phyloP scores from a whole-genome alignment of 2,113 vertebrate genomes.

The Nothoprocta pentlandii region DNA sequence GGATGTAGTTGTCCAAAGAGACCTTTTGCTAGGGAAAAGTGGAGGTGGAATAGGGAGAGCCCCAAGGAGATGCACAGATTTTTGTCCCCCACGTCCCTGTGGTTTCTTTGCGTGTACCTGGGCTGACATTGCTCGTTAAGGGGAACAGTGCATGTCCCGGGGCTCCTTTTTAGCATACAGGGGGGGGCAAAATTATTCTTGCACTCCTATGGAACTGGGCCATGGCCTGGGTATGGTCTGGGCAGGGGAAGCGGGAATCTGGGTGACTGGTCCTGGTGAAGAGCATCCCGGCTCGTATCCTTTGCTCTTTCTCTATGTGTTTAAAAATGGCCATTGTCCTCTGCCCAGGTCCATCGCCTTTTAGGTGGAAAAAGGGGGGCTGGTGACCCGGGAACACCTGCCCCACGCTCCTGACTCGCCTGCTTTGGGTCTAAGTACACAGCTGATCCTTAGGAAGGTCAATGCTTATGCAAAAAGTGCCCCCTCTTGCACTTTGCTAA shows the following conservation, averaged over 20 bases:
- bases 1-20: fast-evolving
- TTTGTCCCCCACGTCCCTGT: background rate
- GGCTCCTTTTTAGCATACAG: background rate
- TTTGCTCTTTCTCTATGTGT: background rate
- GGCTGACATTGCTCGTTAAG: background rate
- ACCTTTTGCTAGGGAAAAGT: background rate
- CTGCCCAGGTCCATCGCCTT: background rate
- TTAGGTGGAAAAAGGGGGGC: background rate
- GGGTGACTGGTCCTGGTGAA: background rate
- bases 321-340: background rate
- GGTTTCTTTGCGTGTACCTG: background rate
- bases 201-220: background rate
- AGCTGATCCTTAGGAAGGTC: slow-evolving; percentile 48
- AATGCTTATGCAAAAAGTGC: background rate
- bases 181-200: background rate
- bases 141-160: background rate
- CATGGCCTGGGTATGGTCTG: background rate
- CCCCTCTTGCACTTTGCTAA: slow-evolving; percentile 13
- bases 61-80: background rate
- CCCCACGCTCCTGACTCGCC: background rate
- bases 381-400: background rate
- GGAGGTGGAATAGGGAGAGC: background rate
- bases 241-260: background rate
- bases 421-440: background rate
- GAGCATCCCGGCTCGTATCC: background rate